Conservation (phyloP, 1,140 invertebrate genomes). For the Venustaconcha ellipsiformis region DNA sequence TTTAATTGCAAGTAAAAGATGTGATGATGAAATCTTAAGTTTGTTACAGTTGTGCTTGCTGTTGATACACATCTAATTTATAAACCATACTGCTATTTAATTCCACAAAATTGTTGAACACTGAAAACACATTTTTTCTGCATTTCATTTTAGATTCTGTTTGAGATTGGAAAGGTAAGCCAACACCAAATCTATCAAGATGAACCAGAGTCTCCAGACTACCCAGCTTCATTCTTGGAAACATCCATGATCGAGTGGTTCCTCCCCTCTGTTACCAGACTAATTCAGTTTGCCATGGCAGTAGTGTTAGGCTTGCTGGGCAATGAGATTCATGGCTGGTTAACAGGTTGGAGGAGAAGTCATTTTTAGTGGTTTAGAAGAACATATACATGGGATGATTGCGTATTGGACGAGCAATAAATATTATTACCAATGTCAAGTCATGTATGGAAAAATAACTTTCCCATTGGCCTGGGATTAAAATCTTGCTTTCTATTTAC, state of each 20-base stretch:
- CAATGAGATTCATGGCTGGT: slow-evolving; percentile 8
- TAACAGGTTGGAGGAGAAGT: slow-evolving; percentile 12
- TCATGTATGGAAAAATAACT: too few relatives aligned
- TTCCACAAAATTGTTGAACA: too few relatives aligned
- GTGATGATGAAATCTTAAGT: too few relatives aligned
- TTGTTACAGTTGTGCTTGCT: too few relatives aligned
- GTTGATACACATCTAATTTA: too few relatives aligned
- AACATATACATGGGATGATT: slow-evolving; percentile 15
- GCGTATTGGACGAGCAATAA: too few relatives aligned
- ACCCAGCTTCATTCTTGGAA: slow-evolving; percentile 11
- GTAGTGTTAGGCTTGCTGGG: slow-evolving; percentile 3
- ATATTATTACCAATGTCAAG: too few relatives aligned
- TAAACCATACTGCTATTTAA: too few relatives aligned
- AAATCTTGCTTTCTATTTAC: too few relatives aligned
- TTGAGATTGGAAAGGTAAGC: slow-evolving; percentile 32
- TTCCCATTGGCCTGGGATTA: too few relatives aligned
- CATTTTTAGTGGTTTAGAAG: slow-evolving; percentile 16
- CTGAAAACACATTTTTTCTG: background rate
- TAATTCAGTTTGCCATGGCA: slow-evolving; percentile 9
- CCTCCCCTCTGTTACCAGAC: slow-evolving; percentile 6
- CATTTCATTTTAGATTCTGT: slow-evolving; percentile 36
- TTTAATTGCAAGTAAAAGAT: too few relatives aligned
- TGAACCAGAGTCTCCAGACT: slow-evolving; percentile 43
- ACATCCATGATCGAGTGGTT: slow-evolving; percentile 21
- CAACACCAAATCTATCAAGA: slow-evolving; percentile 46